Conservation (phyloP, 2,113 vertebrate species). For the Scolopax mira region DNA sequence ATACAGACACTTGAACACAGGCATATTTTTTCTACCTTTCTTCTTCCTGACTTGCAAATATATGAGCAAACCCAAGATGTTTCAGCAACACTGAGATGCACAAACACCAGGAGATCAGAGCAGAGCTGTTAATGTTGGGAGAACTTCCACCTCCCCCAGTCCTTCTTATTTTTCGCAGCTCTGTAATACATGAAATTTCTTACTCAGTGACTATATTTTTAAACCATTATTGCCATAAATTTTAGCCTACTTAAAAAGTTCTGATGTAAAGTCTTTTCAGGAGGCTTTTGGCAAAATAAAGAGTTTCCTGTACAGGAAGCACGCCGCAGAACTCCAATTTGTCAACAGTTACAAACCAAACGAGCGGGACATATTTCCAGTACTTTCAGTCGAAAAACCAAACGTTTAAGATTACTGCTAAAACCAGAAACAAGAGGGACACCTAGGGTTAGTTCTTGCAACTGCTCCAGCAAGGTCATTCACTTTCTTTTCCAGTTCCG, state of each 20-base stretch:
- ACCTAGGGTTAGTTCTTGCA: constrained; percentile 5
- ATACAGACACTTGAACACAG: not conserved
- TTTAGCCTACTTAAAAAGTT: not conserved
- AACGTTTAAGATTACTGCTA: not conserved
- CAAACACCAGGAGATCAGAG: not conserved
- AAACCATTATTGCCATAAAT: not conserved
- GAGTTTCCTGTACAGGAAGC: not conserved
- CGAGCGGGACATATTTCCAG: not conserved
- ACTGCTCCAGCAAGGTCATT: not conserved
- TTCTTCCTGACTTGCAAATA: not conserved
- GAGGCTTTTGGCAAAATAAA: not conserved
- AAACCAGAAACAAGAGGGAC: constrained; percentile 19
- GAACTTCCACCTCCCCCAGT: not conserved
- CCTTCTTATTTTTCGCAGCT: not conserved
- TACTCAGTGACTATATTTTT: not conserved
- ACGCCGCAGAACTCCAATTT: not conserved
- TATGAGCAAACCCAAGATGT: not conserved
- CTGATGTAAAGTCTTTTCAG: not conserved
- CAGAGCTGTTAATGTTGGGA: not conserved
- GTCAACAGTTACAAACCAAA: not conserved
- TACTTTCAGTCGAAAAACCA: not conserved
- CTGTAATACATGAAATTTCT: not conserved
- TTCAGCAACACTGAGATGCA: not conserved
- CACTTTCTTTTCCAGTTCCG: not conserved
- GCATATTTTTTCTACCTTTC: not conserved